A percentile compares a stretch with the other conserved stretches of the same genome.
phyloP scores from a whole-genome alignment of 2,113 vertebrate genomes.

The Pollachius pollachius region DNA sequence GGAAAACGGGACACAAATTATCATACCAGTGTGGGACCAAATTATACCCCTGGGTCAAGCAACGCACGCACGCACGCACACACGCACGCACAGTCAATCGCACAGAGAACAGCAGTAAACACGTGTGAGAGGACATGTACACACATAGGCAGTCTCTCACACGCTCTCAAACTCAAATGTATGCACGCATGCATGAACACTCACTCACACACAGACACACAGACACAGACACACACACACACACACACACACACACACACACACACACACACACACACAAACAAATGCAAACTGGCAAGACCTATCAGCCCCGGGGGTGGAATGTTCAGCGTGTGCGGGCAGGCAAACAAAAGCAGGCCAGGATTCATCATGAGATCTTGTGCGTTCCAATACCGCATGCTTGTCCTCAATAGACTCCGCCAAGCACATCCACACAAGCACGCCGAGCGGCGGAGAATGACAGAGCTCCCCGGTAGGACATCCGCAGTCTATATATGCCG shows the following conservation, averaged over 20 bases:
- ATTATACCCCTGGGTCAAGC: not conserved
- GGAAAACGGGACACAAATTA: conserved; percentile 4
- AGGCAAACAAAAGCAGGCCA: not conserved
- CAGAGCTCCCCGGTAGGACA: not conserved
- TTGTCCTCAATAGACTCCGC: not conserved
- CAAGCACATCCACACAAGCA: not conserved
- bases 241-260: not conserved
- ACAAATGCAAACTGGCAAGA: not conserved
- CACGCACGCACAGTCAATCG: not conserved
- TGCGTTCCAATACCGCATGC: not conserved
- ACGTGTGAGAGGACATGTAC: not conserved
- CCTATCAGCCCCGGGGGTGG: not conserved
- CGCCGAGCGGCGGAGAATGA: too few relatives aligned
- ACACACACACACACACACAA: not conserved
- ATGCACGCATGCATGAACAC: too few relatives aligned
- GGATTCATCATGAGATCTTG: not conserved
- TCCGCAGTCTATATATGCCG: not conserved
- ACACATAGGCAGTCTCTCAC: not conserved
- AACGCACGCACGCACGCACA: not conserved
- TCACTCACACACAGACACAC: not conserved
- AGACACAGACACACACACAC: not conserved
- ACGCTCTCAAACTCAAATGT: too few relatives aligned
- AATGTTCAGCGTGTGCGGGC: not conserved
- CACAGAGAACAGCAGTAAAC: too few relatives aligned
- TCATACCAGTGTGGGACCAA: conserved; percentile 4